Conservation (phyloP, 2,888 invertebrate species). For the Formica aserva region DNA sequence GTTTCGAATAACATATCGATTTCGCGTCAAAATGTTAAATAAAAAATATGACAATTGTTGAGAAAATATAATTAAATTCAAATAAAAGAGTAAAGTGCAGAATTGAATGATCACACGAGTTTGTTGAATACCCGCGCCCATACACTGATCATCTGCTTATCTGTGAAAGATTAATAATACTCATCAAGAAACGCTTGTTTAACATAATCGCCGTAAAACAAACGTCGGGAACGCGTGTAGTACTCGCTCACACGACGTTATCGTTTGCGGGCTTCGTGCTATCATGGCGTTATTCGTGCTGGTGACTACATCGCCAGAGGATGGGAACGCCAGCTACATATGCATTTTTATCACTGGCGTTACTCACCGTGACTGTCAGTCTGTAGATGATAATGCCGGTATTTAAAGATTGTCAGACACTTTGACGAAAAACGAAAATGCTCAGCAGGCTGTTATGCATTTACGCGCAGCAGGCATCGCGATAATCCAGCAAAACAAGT, state of each 20-base stretch:
- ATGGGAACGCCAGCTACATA: slow-evolving; percentile 31
- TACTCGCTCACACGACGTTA: background rate
- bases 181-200: background rate
- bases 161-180: background rate
- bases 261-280: slow-evolving; percentile 23
- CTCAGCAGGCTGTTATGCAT: slow-evolving; percentile 38
- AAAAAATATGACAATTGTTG: background rate
- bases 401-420: slow-evolving; percentile 42
- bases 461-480: slow-evolving; percentile 14
- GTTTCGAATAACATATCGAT: background rate
- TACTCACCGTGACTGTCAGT: background rate
- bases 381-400: slow-evolving; percentile 19
- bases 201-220: background rate
- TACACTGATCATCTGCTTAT: background rate
- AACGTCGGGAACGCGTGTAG: slow-evolving; percentile 15
- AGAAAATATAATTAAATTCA: background rate
- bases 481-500: slow-evolving; percentile 59
- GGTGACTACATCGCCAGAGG: background rate
- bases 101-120: background rate
- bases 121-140: background rate
- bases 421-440: slow-evolving; percentile 44
- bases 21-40: background rate
- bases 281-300: background rate
- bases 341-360: slow-evolving; percentile 40
- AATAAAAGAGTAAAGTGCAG: background rate